Conservation (phyloP, 2,888 invertebrate genomes). For the Ephialtes manifestator region DNA sequence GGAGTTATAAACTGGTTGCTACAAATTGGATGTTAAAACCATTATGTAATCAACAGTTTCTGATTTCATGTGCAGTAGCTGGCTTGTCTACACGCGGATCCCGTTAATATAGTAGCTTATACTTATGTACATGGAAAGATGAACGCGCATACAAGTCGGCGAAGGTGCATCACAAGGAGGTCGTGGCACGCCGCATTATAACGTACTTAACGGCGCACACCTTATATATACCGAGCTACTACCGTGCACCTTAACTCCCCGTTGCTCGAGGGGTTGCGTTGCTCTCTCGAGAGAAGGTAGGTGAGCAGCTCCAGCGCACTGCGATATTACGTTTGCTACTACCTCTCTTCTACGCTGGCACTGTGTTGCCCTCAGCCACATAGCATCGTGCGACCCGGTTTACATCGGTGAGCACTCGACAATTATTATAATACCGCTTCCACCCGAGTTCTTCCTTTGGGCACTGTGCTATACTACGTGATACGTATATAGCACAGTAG, state of each 20-base stretch:
- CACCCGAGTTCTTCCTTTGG: slow-evolving; percentile 70
- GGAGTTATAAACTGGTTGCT: neutral
- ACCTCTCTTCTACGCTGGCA: slow-evolving; percentile 21
- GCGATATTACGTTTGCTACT: slow-evolving; percentile 65
- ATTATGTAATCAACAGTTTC: neutral
- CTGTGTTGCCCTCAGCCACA: slow-evolving; percentile 52
- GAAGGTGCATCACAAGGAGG: slow-evolving; percentile 43
- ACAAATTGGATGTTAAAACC: neutral
- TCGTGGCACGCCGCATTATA: slow-evolving; percentile 42
- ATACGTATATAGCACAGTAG: slow-evolving; percentile 25
- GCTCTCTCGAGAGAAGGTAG: slow-evolving; percentile 18
- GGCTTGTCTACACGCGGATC: neutral
- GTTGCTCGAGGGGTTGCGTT: slow-evolving; percentile 44
- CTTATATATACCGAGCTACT: slow-evolving; percentile 42
- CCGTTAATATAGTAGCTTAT: neutral
- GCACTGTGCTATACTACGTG: slow-evolving; percentile 36
- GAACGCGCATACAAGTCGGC: neutral
- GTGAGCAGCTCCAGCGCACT: slow-evolving; percentile 43
- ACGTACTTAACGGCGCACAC: slow-evolving; percentile 55
- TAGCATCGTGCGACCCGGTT: slow-evolving; percentile 66
- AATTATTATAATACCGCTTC: slow-evolving; percentile 74
- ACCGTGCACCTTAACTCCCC: slow-evolving; percentile 36
- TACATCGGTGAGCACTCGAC: slow-evolving; percentile 72
- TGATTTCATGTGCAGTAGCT: neutral
- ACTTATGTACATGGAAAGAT: neutral